Evolutionary conservation across 2,113 vertebrate genomes (phyloP), one percentile per base, ranked within the genome.

Genomic region (Pantherophis guttatus): DNA sequence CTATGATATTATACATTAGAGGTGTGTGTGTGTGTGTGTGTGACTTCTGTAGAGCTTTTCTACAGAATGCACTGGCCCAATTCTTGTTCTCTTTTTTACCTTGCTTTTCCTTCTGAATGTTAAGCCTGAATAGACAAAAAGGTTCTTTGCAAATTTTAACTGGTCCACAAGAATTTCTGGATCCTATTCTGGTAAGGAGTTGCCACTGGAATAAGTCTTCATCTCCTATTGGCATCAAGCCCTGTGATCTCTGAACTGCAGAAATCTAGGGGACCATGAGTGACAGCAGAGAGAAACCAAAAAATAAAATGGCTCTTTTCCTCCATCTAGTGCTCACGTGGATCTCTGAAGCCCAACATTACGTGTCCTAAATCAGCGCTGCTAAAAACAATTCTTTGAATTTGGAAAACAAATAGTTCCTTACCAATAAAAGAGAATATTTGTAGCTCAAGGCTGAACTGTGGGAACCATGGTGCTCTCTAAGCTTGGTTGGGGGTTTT

Each of bases 21-120:
- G n/a, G 2, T 2, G 13, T 6, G 13, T 0, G 3, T 48, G 2
- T 2, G 2, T 75, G 15, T 75, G n/a, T 39, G n/a, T 2, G 15
- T 75, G n/a, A 17, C 70, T 75, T 8, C 70, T 81, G n/a, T 19
- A 39, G n/a, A 39, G 6, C 15, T 17, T 8, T 81, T 17, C 70
- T 65, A n/a, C 29, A n/a, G 62, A 65, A 65, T 65, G 62, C 70
- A 75, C 13, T 39, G 70, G n/a, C n/a, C 70, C 70, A 39, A 0
- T 81, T 39, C 70, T 21, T 39, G 8, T 39, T 81, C 70, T 81
- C 55, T 29, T 70, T 70, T 70, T 70, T n/a, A 70, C 29, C 29
- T 81, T 33, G 33, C 33, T 19, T 39, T 81, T 81, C 33, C 33
- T 21, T 21, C 70, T 81, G 70, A 81, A 21, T 39, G 33, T 81